These are phyloP conservation scores for Apaloderma vittatum DNA, from an alignment of 2,113 vertebrate genomes.

Conservation along the genomic window DNA sequence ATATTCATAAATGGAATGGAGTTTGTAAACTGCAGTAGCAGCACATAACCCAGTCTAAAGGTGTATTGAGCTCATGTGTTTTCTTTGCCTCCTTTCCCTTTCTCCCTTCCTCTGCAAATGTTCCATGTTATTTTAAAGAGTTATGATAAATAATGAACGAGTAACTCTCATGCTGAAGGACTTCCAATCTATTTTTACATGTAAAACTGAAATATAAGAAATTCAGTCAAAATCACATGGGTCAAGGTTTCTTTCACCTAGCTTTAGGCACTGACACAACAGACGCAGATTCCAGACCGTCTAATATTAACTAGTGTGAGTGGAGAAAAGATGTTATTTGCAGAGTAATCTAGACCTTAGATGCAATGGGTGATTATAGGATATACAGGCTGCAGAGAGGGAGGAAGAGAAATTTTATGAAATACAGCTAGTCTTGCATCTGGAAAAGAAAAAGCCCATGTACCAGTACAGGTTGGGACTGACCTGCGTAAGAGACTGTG, in stretches of 20 bases:
- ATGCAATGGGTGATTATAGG: background rate
- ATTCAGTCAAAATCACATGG: background rate
- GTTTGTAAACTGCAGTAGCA: background rate
- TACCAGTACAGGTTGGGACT: too few relatives aligned
- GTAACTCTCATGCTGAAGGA: background rate
- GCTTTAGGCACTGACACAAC: background rate
- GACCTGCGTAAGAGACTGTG: too few relatives aligned
- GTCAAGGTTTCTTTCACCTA: background rate
- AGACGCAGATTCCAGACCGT: background rate
- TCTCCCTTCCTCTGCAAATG: background rate
- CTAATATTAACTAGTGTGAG: background rate
- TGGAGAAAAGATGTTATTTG: background rate
- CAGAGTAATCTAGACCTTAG: background rate
- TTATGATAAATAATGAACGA: background rate
- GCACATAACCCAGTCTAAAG: background rate
- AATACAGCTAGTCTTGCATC: too few relatives aligned
- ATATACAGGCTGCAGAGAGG: background rate
- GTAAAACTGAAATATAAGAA: background rate
- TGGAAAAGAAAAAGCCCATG: too few relatives aligned
- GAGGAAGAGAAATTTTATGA: too few relatives aligned
- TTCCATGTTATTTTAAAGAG: background rate
- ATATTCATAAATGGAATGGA: background rate
- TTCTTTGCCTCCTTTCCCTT: background rate
- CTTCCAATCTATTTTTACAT: background rate
- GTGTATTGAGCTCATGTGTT: background rate